These are phyloP conservation scores for Teinopalpus imperialis DNA, from an alignment of 2,888 invertebrate genomes.

Conservation along the genomic window DNA sequence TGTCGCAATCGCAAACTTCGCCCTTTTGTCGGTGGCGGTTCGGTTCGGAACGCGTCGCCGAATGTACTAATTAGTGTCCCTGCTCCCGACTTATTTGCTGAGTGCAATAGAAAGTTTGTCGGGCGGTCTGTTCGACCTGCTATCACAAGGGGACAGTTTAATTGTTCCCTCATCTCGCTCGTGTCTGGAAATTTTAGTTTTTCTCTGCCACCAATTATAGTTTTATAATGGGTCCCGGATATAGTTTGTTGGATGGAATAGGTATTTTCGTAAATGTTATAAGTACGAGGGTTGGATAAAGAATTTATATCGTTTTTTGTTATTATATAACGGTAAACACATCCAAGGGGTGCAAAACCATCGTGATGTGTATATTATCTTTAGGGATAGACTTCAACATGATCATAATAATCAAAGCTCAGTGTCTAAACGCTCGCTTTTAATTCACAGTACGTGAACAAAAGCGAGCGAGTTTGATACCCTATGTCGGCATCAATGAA, in stretches of 20 bases:
- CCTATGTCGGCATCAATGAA: no score
- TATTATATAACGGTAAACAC: no score
- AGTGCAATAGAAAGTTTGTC: conserved; percentile 63
- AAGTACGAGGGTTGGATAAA: no score
- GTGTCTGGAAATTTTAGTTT: conserved; percentile 25
- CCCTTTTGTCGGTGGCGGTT: conserved; percentile 49
- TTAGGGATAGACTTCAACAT: no score
- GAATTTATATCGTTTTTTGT: no score
- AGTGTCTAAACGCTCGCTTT: no score
- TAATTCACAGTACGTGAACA: no score
- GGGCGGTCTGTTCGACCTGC: conserved; percentile 48
- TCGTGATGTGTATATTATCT: no score
- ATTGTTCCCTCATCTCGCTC: conserved; percentile 43
- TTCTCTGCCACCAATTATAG: conserved; percentile 25
- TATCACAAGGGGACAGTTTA: conserved; percentile 40
- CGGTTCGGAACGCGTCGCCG: conserved; percentile 45
- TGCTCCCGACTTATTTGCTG: conserved; percentile 53
- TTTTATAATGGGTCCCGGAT: conserved; percentile 19
- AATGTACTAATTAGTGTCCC: conserved; percentile 73
- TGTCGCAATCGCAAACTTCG: conserved; percentile 61
- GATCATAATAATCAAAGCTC: no score
- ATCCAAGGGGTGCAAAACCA: no score
- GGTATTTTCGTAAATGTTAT: no score
- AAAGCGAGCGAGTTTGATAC: no score
- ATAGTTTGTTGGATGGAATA: conserved; percentile 2